Conservation (phyloP, 2,113 vertebrate genomes). For the Aramus guarauna region DNA sequence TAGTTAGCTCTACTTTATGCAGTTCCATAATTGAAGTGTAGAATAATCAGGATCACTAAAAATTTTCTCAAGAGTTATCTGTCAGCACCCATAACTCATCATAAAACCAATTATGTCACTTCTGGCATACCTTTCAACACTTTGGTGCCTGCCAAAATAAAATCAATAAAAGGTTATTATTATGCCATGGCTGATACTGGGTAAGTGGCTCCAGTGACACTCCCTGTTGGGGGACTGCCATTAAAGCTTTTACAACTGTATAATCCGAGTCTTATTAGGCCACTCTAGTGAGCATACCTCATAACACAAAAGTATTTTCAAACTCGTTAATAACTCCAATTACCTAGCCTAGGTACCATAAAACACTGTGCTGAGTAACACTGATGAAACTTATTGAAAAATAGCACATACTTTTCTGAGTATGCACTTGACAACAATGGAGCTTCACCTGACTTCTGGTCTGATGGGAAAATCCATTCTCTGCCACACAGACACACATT, state of each 20-base stretch:
- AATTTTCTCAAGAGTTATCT: background rate
- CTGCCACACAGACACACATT: background rate
- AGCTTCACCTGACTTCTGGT: background rate
- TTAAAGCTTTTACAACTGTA: background rate
- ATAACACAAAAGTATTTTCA: background rate
- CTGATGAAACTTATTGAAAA: background rate
- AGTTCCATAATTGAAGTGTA: background rate
- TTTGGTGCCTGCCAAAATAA: background rate
- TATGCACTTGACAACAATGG: background rate
- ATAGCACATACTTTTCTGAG: background rate
- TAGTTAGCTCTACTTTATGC: background rate
- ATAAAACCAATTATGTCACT: background rate
- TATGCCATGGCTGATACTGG: background rate
- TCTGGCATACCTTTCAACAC: background rate
- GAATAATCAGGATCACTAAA: background rate
- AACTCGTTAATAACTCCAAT: background rate
- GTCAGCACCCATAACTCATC: slow-evolving; percentile 16
- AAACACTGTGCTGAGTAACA: background rate
- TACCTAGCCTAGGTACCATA: background rate
- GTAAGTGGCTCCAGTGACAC: background rate
- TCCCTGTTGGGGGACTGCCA: background rate
- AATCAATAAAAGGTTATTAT: background rate
- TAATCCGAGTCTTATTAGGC: background rate
- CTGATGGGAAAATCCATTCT: background rate
- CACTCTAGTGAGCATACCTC: background rate